Conservation (phyloP, 2,113 vertebrate species). For the Phyllostomus hastatus region DNA sequence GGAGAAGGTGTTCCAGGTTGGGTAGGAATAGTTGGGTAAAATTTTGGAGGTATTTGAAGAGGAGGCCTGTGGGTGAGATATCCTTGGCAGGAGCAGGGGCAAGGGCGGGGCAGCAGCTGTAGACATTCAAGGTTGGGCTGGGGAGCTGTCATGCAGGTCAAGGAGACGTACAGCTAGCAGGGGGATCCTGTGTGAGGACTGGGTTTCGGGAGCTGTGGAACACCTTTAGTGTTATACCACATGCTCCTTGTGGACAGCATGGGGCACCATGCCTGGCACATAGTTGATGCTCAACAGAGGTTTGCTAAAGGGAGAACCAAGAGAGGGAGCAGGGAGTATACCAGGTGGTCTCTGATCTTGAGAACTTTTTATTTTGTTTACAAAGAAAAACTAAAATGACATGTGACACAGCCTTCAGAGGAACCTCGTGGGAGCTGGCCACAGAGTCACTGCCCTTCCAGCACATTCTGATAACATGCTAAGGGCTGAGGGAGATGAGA, state of each 20-base stretch:
- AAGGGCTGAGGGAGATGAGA: background rate
- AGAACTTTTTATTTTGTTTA: background rate
- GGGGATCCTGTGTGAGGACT: background rate
- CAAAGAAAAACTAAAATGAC: background rate
- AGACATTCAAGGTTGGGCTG: background rate
- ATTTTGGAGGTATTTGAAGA: background rate
- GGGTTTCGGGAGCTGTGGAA: background rate
- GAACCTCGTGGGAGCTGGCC: background rate
- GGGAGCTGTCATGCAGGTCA: fast-evolving
- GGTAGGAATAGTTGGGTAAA: background rate
- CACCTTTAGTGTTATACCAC: fast-evolving
- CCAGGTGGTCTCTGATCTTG: background rate
- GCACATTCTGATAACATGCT: background rate
- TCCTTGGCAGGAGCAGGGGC: background rate
- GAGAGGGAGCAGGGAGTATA: fast-evolving
- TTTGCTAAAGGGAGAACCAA: background rate
- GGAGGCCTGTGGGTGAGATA: background rate
- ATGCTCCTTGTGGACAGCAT: background rate
- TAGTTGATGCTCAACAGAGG: background rate
- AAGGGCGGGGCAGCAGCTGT: background rate
- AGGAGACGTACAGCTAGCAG: background rate
- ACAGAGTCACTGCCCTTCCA: background rate
- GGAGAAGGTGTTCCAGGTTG: background rate
- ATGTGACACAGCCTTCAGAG: background rate
- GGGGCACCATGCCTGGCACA: background rate